These are phyloP conservation scores for Cherax destructor DNA, from an alignment of 1,140 invertebrate genomes.

Conservation along the genomic window DNA sequence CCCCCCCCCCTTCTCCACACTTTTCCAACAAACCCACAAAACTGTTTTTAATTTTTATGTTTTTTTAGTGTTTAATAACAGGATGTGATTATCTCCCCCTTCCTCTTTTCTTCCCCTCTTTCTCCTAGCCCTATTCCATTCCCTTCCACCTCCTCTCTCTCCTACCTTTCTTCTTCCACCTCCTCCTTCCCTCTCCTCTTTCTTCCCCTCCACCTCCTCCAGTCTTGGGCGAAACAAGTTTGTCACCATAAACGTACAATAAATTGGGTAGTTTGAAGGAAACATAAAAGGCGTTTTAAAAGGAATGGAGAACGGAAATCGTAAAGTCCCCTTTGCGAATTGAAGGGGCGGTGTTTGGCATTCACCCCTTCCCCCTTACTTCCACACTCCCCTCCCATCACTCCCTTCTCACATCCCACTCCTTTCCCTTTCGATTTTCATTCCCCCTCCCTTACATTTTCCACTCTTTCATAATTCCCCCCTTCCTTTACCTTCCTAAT, in stretches of 20 bases:
- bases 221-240: constrained; percentile 5
- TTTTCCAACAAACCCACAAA: too few relatives aligned
- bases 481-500: too few relatives aligned
- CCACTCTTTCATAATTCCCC: too few relatives aligned
- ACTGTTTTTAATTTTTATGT: too few relatives aligned
- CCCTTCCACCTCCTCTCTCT: neutral
- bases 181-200: neutral
- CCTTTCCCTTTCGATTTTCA: neutral
- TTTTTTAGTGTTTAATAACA: too few relatives aligned
- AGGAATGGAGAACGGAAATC: constrained; percentile 48
- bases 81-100: too few relatives aligned
- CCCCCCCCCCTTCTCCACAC: too few relatives aligned
- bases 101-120: too few relatives aligned
- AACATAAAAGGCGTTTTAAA: constrained; percentile 48
- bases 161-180: neutral
- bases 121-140: neutral
- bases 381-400: neutral
- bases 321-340: constrained; percentile 22
- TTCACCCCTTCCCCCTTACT: neutral
- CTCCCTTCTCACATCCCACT: neutral
- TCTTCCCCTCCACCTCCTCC: neutral
- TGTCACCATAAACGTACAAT: constrained; percentile 40
- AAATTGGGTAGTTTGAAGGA: constrained; percentile 42
- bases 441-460: neutral
- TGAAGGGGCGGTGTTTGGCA: constrained; percentile 15